Evolutionary conservation across 2,113 vertebrate species (phyloP).

Genomic region (Pluvialis apricaria): DNA sequence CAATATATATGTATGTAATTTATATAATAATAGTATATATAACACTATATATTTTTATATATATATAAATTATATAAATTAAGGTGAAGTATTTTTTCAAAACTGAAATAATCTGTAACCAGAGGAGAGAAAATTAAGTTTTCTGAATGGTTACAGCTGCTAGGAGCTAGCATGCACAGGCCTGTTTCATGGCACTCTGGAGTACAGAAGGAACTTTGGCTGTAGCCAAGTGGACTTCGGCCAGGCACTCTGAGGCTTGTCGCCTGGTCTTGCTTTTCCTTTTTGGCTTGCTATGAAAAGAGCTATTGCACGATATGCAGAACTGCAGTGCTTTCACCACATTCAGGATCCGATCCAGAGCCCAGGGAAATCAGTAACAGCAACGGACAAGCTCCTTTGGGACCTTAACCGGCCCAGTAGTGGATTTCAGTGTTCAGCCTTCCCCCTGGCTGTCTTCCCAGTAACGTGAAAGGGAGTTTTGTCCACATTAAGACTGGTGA

Average conservation of each 20-base stretch:
- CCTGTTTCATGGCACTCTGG: background rate
- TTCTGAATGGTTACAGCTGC: background rate
- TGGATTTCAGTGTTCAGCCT: background rate
- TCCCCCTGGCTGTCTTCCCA: background rate
- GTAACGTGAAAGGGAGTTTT: background rate
- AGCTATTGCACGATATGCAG: background rate
- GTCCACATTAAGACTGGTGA: background rate
- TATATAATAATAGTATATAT: too few species aligned
- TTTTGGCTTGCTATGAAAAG: background rate
- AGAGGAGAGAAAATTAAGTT: background rate
- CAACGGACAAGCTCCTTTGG: background rate
- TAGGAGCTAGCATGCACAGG: background rate
- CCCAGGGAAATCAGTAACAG: background rate
- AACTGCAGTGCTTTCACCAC: background rate
- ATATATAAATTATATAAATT: background rate
- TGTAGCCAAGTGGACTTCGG: background rate
- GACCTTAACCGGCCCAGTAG: background rate
- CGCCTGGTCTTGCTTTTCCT: background rate
- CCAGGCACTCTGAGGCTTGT: background rate
- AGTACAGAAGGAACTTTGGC: background rate
- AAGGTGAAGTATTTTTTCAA: background rate
- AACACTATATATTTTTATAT: background rate
- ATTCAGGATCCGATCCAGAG: background rate
- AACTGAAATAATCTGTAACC: background rate
- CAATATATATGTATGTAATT: background rate